Percentiles rank a stretch among this genome's conserved stretches.
Conservation (phyloP, 2,797 vertebrate species). For the Tauraco hartlaubi region DNA sequence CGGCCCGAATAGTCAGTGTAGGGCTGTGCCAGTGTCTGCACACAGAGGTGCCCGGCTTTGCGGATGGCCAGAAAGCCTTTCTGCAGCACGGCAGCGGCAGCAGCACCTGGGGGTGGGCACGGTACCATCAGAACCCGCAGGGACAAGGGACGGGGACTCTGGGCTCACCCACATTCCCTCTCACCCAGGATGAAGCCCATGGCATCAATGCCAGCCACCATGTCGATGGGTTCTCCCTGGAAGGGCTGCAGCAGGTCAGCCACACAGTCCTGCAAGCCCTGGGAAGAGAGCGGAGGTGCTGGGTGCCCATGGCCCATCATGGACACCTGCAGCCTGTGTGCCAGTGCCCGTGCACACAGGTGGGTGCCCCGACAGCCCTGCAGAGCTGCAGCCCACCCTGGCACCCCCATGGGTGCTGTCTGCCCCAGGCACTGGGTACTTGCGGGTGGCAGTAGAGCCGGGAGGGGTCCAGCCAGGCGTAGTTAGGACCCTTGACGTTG, state of each 20-base stretch:
- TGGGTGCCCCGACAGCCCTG: rapidly evolving
- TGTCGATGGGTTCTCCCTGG: slow-evolving; percentile 80
- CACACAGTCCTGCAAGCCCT: slow-evolving; percentile 88
- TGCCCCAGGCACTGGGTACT: slow-evolving; percentile 53
- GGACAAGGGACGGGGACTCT: background rate
- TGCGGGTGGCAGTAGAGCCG: slow-evolving; percentile 89
- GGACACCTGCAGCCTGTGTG: background rate
- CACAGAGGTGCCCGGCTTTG: slow-evolving; percentile 88
- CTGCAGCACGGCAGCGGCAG: slow-evolving; percentile 76
- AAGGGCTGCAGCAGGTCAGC: slow-evolving; percentile 87
- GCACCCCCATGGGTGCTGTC: rapidly evolving
- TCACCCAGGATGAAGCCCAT: slow-evolving; percentile 93
- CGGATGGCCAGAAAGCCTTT: slow-evolving; percentile 90
- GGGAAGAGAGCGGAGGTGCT: slow-evolving; percentile 73
- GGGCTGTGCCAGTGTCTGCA: slow-evolving; percentile 77
- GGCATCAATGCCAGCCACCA: slow-evolving; percentile 90
- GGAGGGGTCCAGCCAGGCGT: slow-evolving; percentile 90
- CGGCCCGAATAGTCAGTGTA: slow-evolving; percentile 86
- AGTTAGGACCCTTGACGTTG: slow-evolving; percentile 86
- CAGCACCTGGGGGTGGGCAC: slow-evolving; percentile 72
- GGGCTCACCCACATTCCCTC: rapidly evolving
- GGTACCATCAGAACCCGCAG: rapidly evolving
- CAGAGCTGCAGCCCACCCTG: background rate
- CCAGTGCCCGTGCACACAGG: rapidly evolving
- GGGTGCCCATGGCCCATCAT: slow-evolving; percentile 10